phyloP scores from a whole-genome alignment of 2,888 invertebrate species.

The Steinernema hermaphroditum region DNA sequence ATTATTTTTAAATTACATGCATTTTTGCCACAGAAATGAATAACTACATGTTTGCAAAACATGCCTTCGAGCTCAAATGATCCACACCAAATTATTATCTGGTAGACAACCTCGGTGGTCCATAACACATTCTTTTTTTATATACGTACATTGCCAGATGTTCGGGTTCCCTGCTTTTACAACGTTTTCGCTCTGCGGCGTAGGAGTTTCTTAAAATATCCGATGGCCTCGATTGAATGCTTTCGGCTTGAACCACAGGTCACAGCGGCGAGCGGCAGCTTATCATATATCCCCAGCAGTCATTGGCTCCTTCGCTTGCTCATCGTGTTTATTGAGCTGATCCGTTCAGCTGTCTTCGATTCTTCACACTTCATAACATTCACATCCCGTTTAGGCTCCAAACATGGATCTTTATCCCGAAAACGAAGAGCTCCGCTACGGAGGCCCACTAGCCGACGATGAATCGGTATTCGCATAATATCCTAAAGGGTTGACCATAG shows the following conservation, averaged over 20 bases:
- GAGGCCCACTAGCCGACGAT: conserved; percentile 56
- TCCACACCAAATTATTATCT: no score
- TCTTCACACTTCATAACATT: background rate
- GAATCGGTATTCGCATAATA: conserved; percentile 32
- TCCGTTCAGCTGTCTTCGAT: background rate
- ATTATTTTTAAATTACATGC: no score
- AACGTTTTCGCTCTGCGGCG: conserved; percentile 16
- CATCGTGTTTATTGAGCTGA: conserved; percentile 18
- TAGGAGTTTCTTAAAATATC: conserved; percentile 30
- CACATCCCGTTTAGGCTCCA: background rate
- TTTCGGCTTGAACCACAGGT: conserved; percentile 27
- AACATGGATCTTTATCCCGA: conserved; percentile 7
- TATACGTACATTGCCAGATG: conserved; percentile 2
- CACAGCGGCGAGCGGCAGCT: conserved; percentile 25
- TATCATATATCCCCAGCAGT: conserved; percentile 24
- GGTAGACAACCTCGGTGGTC: background rate
- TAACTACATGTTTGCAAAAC: no score
- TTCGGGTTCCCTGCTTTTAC: conserved; percentile 1
- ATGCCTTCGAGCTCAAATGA: no score
- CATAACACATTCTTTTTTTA: background rate
- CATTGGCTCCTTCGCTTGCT: background rate
- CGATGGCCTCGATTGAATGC: conserved; percentile 16
- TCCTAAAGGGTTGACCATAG: background rate
- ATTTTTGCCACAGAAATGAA: no score
- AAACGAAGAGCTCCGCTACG: conserved; percentile 50